These are phyloP conservation scores for Platyura marginata DNA, from an alignment of 1,140 invertebrate species.

Conservation along the genomic window DNA sequence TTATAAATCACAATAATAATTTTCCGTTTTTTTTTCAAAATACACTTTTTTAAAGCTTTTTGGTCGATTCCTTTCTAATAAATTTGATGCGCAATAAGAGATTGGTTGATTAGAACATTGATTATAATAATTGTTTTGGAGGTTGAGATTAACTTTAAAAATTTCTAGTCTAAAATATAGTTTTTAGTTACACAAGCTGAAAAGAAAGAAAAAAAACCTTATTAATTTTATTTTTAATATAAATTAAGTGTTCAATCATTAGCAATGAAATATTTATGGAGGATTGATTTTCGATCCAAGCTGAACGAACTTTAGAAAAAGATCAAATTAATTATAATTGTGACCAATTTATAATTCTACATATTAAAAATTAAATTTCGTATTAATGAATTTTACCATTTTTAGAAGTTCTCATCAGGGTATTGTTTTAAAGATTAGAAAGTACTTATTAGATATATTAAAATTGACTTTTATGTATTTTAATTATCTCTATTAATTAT, in stretches of 20 bases:
- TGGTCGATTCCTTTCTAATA: neutral
- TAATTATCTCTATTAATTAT: no score
- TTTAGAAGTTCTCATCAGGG: no score
- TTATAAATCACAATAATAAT: neutral
- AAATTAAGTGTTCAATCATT: neutral
- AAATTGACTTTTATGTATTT: no score
- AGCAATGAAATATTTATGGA: no score
- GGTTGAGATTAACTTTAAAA: conserved; percentile 21
- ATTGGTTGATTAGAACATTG: neutral
- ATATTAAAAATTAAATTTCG: no score
- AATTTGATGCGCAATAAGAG: neutral
- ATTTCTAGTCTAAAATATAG: conserved; percentile 27
- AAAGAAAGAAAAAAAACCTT: conserved; percentile 21
- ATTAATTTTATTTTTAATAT: neutral
- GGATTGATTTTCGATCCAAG: no score
- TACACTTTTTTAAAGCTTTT: neutral
- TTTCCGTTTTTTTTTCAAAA: neutral
- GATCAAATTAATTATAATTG: no score
- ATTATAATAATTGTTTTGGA: neutral
- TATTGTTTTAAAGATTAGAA: no score
- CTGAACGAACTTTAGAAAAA: no score
- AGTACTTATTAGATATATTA: no score
- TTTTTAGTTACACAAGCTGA: conserved; percentile 66
- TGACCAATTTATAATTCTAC: no score
- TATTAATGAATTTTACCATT: no score